Conservation (phyloP, 2,113 vertebrate species). For the Opisthocomus hoazin region DNA sequence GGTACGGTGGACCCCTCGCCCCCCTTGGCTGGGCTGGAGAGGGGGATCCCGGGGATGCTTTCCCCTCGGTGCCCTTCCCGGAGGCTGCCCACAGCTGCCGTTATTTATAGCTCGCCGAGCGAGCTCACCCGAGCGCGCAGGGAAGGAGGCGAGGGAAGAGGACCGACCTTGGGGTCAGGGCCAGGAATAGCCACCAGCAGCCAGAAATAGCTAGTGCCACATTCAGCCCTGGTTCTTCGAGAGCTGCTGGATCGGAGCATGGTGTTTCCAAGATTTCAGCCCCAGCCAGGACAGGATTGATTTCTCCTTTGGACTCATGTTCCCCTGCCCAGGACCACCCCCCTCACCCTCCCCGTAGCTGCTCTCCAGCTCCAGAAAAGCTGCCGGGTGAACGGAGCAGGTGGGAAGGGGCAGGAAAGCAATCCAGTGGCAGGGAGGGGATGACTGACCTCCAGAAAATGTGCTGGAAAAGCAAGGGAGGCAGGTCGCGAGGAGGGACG, state of each 20-base stretch:
- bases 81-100: neutral
- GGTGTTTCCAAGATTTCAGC: constrained; percentile 38
- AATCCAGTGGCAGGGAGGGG: constrained; percentile 22
- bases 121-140: neutral
- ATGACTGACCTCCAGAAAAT: constrained; percentile 52
- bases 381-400: neutral
- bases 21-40: neutral
- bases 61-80: neutral
- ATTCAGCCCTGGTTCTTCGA: constrained; percentile 33
- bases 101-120: constrained; percentile 10
- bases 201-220: constrained; percentile 21
- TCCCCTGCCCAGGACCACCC: neutral
- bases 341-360: neutral
- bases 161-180: constrained; percentile 1
- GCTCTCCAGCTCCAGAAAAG: constrained; percentile 26
- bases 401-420: constrained; percentile 39
- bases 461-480: constrained; percentile 58
- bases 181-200: neutral
- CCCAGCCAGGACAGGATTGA: neutral
- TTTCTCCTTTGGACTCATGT: neutral
- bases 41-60: neutral
- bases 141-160: constrained; percentile 3
- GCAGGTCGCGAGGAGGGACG: constrained; percentile 9
- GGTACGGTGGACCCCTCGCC: neutral
- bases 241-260: neutral